Conservation (phyloP, 2,888 invertebrate genomes). For the Eupithecia tripunctaria region DNA sequence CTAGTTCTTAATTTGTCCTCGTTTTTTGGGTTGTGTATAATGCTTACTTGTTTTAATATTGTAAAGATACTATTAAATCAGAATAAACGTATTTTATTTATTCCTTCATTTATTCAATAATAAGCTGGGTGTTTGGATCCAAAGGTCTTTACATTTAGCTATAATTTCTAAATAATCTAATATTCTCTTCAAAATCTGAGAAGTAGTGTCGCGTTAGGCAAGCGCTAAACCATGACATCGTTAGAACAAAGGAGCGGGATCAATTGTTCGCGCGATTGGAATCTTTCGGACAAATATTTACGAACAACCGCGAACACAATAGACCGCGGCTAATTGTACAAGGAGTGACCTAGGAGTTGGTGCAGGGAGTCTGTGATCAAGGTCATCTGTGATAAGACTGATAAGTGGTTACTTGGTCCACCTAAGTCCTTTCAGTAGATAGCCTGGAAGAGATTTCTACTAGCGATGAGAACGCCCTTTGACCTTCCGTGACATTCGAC, state of each 20-base stretch:
- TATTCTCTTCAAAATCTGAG: not conserved
- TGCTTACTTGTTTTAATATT: too few species aligned
- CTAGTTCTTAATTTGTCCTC: too few species aligned
- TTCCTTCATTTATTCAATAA: too few species aligned
- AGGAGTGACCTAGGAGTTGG: not conserved
- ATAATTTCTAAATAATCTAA: not conserved
- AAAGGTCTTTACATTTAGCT: not conserved
- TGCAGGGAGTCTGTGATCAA: not conserved
- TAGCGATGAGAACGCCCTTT: not conserved
- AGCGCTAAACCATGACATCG: constrained; percentile 40
- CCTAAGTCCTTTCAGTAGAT: not conserved
- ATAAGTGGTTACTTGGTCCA: not conserved
- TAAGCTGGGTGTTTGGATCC: not conserved
- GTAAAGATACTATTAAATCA: too few species aligned
- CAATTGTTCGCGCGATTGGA: constrained; percentile 32
- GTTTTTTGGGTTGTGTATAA: too few species aligned
- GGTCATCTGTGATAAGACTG: not conserved
- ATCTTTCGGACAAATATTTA: constrained; percentile 32
- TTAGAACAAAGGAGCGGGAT: constrained; percentile 39
- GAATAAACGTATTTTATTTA: too few species aligned
- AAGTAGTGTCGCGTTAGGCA: constrained; percentile 17
- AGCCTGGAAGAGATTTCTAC: not conserved
- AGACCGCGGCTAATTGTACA: constrained; percentile 15
- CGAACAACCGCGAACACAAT: constrained; percentile 22
- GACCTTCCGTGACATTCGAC: not conserved